Evolutionary conservation across 2,113 vertebrate species (phyloP).

Genomic region (Fregetta grallaria): DNA sequence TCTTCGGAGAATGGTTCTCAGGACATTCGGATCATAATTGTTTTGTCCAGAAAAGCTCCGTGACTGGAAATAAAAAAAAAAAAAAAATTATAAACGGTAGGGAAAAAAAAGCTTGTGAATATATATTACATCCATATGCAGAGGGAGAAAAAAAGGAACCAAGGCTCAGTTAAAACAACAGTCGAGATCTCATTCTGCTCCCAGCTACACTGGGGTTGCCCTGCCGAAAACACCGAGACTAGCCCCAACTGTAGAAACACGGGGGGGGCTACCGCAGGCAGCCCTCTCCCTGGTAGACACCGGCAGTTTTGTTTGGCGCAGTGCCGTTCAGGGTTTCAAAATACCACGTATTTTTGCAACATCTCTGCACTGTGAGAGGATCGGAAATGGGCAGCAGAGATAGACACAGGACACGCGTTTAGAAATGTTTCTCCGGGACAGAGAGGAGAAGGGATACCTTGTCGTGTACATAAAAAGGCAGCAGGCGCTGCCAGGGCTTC

Average conservation of each 20-base stretch:
- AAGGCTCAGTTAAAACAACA: not conserved
- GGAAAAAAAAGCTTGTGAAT: not conserved
- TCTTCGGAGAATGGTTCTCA: constrained; percentile 60
- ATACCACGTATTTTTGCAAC: not conserved
- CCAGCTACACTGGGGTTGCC: not conserved
- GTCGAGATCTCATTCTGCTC: not conserved
- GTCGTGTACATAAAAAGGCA: not conserved
- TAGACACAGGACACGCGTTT: not conserved
- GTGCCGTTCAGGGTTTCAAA: not conserved
- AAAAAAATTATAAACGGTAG: not conserved
- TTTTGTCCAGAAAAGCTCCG: constrained; percentile 56
- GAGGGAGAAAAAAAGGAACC: not conserved
- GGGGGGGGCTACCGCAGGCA: not conserved
- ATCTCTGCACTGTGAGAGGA: not conserved
- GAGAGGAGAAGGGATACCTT: not conserved
- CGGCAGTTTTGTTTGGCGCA: not conserved
- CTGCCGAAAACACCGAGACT: not conserved
- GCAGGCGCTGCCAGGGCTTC: accelerated
- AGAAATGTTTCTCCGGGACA: not conserved
- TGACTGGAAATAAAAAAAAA: constrained; percentile 47
- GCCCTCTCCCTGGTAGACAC: not conserved
- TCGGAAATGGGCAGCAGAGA: not conserved
- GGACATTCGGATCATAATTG: constrained; percentile 58
- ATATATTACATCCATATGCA: constrained; percentile 50
- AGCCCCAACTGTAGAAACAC: not conserved